A percentile compares a stretch with the other conserved stretches of the same genome.
Conservation (phyloP, 2,113 vertebrate genomes). For the Circaetus gallicus region DNA sequence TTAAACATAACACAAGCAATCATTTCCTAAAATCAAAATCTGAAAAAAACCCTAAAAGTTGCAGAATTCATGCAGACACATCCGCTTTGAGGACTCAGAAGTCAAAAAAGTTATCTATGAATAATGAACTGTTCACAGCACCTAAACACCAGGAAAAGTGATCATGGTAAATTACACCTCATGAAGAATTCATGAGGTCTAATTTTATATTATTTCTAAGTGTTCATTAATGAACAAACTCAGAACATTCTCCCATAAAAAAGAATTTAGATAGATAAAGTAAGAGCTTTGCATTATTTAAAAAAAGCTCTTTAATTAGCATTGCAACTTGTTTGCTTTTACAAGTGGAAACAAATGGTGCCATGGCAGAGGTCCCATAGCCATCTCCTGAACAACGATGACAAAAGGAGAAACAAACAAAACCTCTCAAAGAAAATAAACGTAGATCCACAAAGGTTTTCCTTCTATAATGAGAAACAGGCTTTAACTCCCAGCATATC, state of each 20-base stretch:
- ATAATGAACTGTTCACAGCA: constrained; percentile 54
- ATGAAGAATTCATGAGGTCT: constrained; percentile 66
- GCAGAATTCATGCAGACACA: neutral
- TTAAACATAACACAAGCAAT: neutral
- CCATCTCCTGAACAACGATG: neutral
- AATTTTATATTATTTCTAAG: constrained; percentile 71
- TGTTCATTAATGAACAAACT: constrained; percentile 68
- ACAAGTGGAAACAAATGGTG: constrained; percentile 55
- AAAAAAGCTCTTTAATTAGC: constrained; percentile 57
- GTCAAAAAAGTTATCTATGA: constrained; percentile 35
- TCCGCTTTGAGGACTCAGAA: constrained; percentile 1
- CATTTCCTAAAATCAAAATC: neutral
- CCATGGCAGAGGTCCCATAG: constrained; percentile 51
- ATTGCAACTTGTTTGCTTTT: constrained; percentile 56
- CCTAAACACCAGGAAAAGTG: constrained; percentile 61
- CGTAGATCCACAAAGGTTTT: neutral
- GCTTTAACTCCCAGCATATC: neutral
- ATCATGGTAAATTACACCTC: constrained; percentile 45
- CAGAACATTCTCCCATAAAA: constrained; percentile 38
- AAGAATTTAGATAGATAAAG: constrained; percentile 65
- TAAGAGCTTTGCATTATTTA: constrained; percentile 43
- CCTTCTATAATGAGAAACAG: neutral
- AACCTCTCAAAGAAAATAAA: constrained; percentile 31
- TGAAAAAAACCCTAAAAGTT: neutral
- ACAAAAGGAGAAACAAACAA: constrained; percentile 58